Conservation (phyloP, 2,888 invertebrate species). For the Gastracanthus pulcherrimus region DNA sequence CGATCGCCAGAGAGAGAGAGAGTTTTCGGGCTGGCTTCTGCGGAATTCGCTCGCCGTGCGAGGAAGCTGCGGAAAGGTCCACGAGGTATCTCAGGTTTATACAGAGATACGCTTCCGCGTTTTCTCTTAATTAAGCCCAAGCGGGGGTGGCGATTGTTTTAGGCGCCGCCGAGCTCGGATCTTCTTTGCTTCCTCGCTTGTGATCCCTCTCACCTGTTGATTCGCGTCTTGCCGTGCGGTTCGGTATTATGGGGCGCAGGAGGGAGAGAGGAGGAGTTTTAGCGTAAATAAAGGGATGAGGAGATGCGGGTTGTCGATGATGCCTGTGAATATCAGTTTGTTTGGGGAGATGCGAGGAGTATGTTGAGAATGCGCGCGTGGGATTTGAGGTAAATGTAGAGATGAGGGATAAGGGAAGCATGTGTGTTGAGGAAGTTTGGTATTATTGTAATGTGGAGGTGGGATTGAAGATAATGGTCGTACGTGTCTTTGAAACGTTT, state of each 20-base stretch:
- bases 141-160: constrained; percentile 21
- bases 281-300: background rate
- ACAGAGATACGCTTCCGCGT: background rate
- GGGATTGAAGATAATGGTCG: too few relatives aligned
- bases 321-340: too few relatives aligned
- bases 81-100: background rate
- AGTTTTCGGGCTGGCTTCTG: constrained; percentile 26
- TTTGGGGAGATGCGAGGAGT: too few relatives aligned
- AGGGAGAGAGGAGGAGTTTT: background rate
- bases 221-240: background rate
- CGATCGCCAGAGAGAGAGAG: constrained; percentile 18
- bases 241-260: too few relatives aligned
- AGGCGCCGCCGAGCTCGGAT: background rate
- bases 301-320: too few relatives aligned
- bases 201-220: constrained; percentile 12
- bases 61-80: background rate
- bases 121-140: constrained; percentile 20
- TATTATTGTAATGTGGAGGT: too few relatives aligned
- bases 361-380: too few relatives aligned
- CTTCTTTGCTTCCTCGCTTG: background rate
- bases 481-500: too few relatives aligned
- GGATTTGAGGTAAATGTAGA: too few relatives aligned
- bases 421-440: too few relatives aligned
- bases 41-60: background rate
- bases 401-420: too few relatives aligned